Evolutionary conservation across 1,140 invertebrate genomes (phyloP).

Genomic region (Copidosoma floridanum): DNA sequence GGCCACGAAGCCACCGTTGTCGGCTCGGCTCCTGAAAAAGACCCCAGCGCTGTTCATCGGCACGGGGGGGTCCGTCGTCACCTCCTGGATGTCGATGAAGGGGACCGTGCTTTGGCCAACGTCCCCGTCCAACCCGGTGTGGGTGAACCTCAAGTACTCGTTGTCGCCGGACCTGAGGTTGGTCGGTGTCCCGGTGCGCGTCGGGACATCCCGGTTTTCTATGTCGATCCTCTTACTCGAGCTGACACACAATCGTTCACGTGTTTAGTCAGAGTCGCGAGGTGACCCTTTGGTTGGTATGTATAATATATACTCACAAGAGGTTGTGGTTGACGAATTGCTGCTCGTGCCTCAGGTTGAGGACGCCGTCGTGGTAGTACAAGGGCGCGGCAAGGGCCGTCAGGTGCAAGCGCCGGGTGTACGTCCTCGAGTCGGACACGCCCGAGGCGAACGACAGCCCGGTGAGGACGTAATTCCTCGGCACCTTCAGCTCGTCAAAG

Average conservation of each 20-base stretch:
- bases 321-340: too few relatives aligned
- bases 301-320: too few relatives aligned
- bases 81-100: neutral
- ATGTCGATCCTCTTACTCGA: too few relatives aligned
- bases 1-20: neutral
- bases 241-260: too few relatives aligned
- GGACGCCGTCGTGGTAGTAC: too few relatives aligned
- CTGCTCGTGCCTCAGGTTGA: too few relatives aligned
- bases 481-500: neutral
- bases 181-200: neutral
- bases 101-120: conserved; percentile 1
- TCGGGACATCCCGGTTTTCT: neutral
- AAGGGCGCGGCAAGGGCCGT: neutral
- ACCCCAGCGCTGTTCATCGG: neutral
- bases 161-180: neutral
- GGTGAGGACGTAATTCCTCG: neutral
- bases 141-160: neutral
- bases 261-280: too few relatives aligned
- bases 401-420: neutral
- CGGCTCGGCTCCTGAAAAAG: neutral
- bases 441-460: neutral
- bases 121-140: neutral
- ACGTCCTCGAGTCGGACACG: neutral
- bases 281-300: too few relatives aligned
- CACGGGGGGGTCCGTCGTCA: neutral